Base-by-base conservation (phyloP, 2,888 invertebrate species). In the Acleris sparsana region DNA sequence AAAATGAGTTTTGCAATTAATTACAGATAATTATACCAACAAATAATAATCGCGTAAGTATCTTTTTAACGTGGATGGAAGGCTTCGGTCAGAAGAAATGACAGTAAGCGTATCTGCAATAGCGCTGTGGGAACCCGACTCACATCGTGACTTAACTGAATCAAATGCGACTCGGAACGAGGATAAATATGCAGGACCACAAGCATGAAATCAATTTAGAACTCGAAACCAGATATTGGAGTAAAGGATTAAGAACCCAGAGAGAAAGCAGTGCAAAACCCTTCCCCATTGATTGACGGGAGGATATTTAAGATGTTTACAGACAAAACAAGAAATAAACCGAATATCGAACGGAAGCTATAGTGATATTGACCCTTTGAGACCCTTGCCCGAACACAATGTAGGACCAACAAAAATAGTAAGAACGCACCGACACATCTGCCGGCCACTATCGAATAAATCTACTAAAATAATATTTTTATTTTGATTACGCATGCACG, bases 401-500 rank as follows among this genome's bases (percentile, higher is more conserved):
- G 85, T 81, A 82, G 81, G 82, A 74, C 77, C 75, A 88, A 87
- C 85, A 88, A 91, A 91, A 89, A 90, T 86, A 89, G 83, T 87
- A 84, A 82, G 83, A 71, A 73, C 82, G 80, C 82, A 81, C 84
- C 85, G 77, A 80, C 82, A 84, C 92, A 92, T 92, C 92, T 92
- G 92, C 89, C 85, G 84, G 76, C 77, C 84, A 86, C 88, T 90
- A 92, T 92, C 92, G 80, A 87, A 92, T 90, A 91, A 92, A 92
- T 92, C 91, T 90, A 90, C 87, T 85, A 85, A 89, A 91, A 91
- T 92, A 87, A 89, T 92, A 92, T 92, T 92, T 91, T 92, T 90
- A 91, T 92, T 91, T 90, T 91, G 89, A 91, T 90, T 91, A 88
- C 86, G 87, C 80, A 73, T 82, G 85, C 86, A 80, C 85, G 87